A percentile compares a stretch with the other conserved stretches of the same genome.
Conservation (phyloP, 2,797 vertebrate genomes). For the Darevskia nairensis region DNA sequence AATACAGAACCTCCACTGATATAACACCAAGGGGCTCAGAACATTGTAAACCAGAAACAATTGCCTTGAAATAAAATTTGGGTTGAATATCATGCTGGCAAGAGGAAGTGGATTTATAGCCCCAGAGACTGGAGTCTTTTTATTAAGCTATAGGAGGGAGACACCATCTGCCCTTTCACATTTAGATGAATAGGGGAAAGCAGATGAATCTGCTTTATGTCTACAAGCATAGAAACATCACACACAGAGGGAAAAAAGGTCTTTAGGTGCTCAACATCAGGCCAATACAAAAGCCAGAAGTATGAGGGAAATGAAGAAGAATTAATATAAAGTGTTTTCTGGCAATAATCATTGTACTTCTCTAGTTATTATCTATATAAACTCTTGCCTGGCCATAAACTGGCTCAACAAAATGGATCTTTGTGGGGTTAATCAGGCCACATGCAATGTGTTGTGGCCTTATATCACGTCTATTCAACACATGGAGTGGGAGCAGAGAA, state of each 20-base stretch:
- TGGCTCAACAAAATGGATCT: neutral
- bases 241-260: slow-evolving; percentile 8
- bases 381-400: neutral
- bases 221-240: slow-evolving; percentile 31
- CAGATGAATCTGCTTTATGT: slow-evolving; percentile 38
- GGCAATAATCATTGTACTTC: neutral
- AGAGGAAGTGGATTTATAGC: slow-evolving; percentile 7
- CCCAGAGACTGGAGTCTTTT: slow-evolving; percentile 18
- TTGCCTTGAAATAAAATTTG: slow-evolving; percentile 37
- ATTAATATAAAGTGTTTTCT: neutral
- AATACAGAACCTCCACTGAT: slow-evolving; percentile 25
- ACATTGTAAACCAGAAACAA: slow-evolving; percentile 17
- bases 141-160: neutral
- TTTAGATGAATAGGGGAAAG: slow-evolving; percentile 35
- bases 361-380: neutral
- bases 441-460: no score
- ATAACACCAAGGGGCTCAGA: slow-evolving; percentile 24
- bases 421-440: neutral
- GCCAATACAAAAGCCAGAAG: neutral
- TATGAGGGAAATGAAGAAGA: slow-evolving; percentile 14
- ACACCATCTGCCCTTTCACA: slow-evolving; percentile 32
- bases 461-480: no score
- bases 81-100: slow-evolving; percentile 25
- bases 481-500: no score
- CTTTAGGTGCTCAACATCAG: slow-evolving; percentile 29